Evolutionary conservation across 2,797 vertebrate species (phyloP), one percentile per base, ranked within the genome.

Genomic region (Pantherophis vulpinus): DNA sequence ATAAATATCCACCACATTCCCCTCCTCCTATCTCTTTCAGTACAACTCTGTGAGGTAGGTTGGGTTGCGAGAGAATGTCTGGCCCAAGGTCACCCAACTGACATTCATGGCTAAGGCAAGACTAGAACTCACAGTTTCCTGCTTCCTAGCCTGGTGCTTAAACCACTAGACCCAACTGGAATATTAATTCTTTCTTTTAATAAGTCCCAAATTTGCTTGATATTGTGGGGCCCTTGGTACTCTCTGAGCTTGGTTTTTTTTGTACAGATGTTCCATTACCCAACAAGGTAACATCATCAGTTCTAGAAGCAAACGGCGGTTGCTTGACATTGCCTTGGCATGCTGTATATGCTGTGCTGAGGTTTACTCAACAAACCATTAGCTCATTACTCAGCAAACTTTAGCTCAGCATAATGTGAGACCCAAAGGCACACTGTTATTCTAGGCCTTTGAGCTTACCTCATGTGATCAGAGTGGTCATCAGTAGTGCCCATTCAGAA

Each of bases 401-500:
- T 79, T 42, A 79, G 74, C 37, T 79, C 74, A 12, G 9, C 9
- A 79, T 42, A 42, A 20, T 42, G 37, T 11, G 74, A 42, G 74
- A 79, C 37, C 74, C 74, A 83, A 47, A 56, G 20, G 56, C 32
- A 5, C 27, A 12, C 12, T 58, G 37, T 32, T 32, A 20, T 23
- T 91, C 63, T 5, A 25, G 29, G 37, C 0, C 18, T 11, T 88
- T 61, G 87, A n/a, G 14, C 83, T 90, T 91, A 94, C 93, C 92
- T 91, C 54, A 37, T 70, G 54, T 70, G 74, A 94, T 86, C 74
- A 58, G 86, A 89, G 37, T 66, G 87, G 51, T 58, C 58, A 59
- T 54, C 20, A 12, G 20, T 54, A n/a, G 5, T 90, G 61, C 61
- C 59, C 47, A 2, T 91, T 93, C 93, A 94, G 90, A 94, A 94